Conservation (phyloP, 2,797 vertebrate species). For the Nyctalus aviator region DNA sequence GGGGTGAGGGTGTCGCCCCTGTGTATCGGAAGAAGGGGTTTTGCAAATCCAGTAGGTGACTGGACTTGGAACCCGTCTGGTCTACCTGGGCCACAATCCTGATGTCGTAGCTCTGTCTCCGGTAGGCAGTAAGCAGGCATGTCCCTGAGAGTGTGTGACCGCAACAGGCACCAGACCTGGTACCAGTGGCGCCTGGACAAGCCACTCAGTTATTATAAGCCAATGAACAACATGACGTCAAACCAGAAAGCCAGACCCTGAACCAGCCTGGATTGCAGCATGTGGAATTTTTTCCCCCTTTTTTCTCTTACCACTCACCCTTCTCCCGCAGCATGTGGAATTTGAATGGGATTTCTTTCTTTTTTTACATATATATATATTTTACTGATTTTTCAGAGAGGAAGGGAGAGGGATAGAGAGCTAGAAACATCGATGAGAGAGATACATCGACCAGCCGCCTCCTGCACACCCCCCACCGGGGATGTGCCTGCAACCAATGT, state of each 20-base stretch:
- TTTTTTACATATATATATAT: no score
- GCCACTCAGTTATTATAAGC: conserved; percentile 96
- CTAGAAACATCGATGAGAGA: no score
- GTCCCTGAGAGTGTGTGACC: conserved; percentile 98
- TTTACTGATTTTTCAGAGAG: no score
- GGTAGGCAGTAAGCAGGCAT: conserved; percentile 95
- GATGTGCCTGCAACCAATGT: no score
- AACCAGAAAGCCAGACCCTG: conserved; percentile 98
- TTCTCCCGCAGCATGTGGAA: conserved; percentile 93
- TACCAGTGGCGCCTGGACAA: conserved; percentile 98
- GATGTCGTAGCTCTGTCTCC: conserved; percentile 98
- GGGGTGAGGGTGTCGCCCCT: conserved; percentile 94
- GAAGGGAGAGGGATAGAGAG: no score
- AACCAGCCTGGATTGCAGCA: conserved; percentile 97
- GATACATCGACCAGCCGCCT: no score
- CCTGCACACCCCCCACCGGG: no score
- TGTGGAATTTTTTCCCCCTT: conserved; percentile 91
- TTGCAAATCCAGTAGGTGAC: conserved; percentile 97
- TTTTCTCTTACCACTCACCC: no score
- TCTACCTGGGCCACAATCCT: conserved; percentile 98
- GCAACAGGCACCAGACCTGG: conserved; percentile 96
- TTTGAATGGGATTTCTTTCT: conserved; percentile 96
- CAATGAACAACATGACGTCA: conserved; percentile 96
- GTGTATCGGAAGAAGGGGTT: conserved; percentile 99
- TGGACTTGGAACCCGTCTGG: conserved; percentile 98